phyloP scores from a whole-genome alignment of 1,140 invertebrate species.

The Cherax quadricarinatus region DNA sequence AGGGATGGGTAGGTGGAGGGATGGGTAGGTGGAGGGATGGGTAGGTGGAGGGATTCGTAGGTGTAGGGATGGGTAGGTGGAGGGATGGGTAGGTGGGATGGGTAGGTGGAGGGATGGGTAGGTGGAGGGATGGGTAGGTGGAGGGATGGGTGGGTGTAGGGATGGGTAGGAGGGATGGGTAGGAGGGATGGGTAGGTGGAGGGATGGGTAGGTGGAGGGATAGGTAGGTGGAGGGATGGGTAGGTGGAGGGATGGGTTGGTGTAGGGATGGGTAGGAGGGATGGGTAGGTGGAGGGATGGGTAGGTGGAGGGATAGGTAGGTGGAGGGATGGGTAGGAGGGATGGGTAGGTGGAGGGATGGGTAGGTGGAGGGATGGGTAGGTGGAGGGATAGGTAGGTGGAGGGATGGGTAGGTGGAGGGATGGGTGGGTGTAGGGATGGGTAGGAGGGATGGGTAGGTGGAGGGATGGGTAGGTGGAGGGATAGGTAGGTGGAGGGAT shows the following conservation, averaged over 20 bases:
- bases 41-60: too few relatives aligned
- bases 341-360: neutral
- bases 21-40: neutral
- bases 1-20: neutral
- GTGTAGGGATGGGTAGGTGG: too few relatives aligned
- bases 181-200: neutral
- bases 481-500: neutral
- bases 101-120: too few relatives aligned
- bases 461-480: neutral
- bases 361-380: neutral
- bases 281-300: neutral
- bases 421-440: neutral
- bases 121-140: too few relatives aligned
- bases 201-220: neutral
- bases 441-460: neutral
- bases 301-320: neutral
- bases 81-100: too few relatives aligned
- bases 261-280: neutral
- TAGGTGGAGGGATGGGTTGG: too few relatives aligned
- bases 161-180: neutral
- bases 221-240: too few relatives aligned
- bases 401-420: too few relatives aligned
- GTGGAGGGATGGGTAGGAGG: neutral
- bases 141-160: too few relatives aligned
- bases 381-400: too few relatives aligned